Base-by-base conservation (phyloP, 2,797 vertebrate genomes). In the Bradypus variegatus region DNA sequence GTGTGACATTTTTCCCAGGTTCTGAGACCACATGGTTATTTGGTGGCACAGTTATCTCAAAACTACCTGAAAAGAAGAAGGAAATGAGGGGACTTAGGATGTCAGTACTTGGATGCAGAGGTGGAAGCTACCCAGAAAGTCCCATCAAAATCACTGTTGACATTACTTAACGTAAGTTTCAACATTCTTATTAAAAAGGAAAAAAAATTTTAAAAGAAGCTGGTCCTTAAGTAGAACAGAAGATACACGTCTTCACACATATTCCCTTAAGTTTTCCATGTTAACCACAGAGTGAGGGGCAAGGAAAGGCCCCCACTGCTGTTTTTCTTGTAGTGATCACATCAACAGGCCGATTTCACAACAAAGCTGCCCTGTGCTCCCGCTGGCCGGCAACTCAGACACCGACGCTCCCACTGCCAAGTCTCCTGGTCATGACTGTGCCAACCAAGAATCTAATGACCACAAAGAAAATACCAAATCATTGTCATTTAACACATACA, bases 1-100 rank as follows among this genome's bases (percentile, higher is more conserved):
- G 96, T 45, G 97, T 97, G 89, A 98, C 16, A 50, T 97, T 98
- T 95, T 89, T 36, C 92, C 96, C 97, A 87, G 79, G 94, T 92
- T 97, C 91, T 0, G 95, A 95, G 73, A 95, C 33, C 3, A 97
- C 0, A 2, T 95, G 89, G 1, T 53, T 65, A 58, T 64, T 55
- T 55, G 77, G 10, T 45, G 90, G 96, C 91, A 12, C 88, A 72
- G 53, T 80, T 4, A 2, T 73, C 41, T 95, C 93, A 96, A 97
- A 97, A 87, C 2, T 48, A 31, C 97, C 98, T 98, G 96, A 15
- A 95, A 96, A 93, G 94, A 86, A 90, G 94, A 89, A 36, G 50
- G 29, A 83, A 33, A 55, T 25, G 29, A 45, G 86, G 41, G 91
- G 21, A 55, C 15, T 29, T 11, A 31, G 3, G 64, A n/a, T 27